Evolutionary conservation across 2,113 vertebrate species (phyloP), one percentile per base, ranked within the genome.

Genomic region (Campylomormyrus tamandua): DNA sequence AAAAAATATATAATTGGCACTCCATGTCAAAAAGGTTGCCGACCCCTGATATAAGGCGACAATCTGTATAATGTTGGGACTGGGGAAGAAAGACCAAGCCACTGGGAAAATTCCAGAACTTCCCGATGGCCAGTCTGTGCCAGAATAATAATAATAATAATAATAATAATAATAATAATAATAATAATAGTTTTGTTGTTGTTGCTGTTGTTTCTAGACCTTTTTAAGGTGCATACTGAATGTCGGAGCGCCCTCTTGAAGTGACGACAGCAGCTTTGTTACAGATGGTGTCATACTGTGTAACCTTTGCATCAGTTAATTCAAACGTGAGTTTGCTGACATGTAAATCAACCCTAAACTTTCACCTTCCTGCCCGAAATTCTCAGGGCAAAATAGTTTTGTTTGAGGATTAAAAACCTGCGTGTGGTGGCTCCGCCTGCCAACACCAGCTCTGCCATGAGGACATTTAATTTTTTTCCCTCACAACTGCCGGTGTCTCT

Each of bases 401-500:
- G 87, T 90, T 90, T 35, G 31, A 62, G 6, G 21, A 83, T 27
- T 24, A 83, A 1, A 52, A 49, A 93, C 91, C 88, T 94, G 91
- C 91, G 91, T 93, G 91, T 86, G 80, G 91, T 90, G 91, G 92
- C 92, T 92, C 91, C 83, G 90, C 50, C 89, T 95, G 94, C 95
- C 94, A 93, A 92, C 91, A 94, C 93, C 93, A 94, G 85, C 92
- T 94, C 92, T 92, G 92, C 90, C 91, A 91, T 91, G 90, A 92
- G 90, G 92, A 91, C 91, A 88, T 92, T 94, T 93, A 92, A 94
- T 53, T 56, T 42, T 87, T 84, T 84, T 93, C 94, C 92, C 93
- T 92, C 91, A 92, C 92, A 93, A 94, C 93, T 93, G 94, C 94
- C 93, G 84, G 92, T 92, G 91, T 92, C 93, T 91, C 93, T 90